Percentiles rank a stretch among this genome's conserved stretches.
These are phyloP conservation scores for Drosophila busckii DNA, from an alignment of 1,140 invertebrate genomes.

Conservation along the genomic window DNA sequence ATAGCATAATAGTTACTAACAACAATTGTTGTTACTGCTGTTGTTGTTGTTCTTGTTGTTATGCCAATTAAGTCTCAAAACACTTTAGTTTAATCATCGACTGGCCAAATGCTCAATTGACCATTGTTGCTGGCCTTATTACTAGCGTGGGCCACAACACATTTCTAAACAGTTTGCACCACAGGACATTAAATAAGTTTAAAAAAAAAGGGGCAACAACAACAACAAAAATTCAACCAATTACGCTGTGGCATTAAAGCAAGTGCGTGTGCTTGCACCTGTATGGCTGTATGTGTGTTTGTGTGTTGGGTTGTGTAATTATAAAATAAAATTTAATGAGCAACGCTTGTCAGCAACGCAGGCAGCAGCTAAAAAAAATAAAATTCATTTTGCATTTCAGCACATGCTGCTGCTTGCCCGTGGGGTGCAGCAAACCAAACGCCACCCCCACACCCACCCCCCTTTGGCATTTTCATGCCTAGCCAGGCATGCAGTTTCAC, in stretches of 20 bases:
- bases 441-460: background rate
- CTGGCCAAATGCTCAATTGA: conserved; percentile 33
- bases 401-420: conserved; percentile 48
- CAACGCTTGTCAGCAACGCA: conserved; percentile 57
- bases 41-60: conserved; percentile 36
- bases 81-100: conserved; percentile 70
- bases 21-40: conserved; percentile 46
- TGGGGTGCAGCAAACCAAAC: background rate
- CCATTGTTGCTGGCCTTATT: too few species aligned
- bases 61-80: conserved; percentile 72
- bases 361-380: conserved; percentile 16
- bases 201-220: conserved; percentile 42
- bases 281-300: conserved; percentile 26
- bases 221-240: conserved; percentile 49
- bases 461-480: conserved; percentile 60
- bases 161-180: background rate
- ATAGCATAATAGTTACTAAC: conserved; percentile 58
- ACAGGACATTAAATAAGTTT: background rate
- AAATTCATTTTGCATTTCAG: conserved; percentile 68
- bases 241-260: conserved; percentile 48
- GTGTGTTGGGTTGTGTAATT: conserved; percentile 71
- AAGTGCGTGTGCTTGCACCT: conserved; percentile 5
- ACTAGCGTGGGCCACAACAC: too few species aligned
- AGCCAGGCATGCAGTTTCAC: conserved; percentile 71
- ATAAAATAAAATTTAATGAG: conserved; percentile 78